Evolutionary conservation across 2,888 invertebrate genomes (phyloP).

Genomic region (Cheiracanthium punctorium): DNA sequence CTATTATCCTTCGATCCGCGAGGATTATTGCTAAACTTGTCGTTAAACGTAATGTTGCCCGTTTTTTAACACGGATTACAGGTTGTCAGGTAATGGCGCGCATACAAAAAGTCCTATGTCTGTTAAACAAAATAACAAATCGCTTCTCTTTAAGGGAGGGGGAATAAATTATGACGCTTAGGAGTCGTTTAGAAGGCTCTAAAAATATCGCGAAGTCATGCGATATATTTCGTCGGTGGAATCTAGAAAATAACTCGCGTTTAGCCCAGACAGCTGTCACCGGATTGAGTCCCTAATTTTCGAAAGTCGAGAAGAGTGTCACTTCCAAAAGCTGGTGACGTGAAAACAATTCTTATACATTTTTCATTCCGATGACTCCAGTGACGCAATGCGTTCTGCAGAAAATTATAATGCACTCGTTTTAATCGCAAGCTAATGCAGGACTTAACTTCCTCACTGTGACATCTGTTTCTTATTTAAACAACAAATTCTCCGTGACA

Average conservation of each 20-base stretch:
- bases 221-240: slow-evolving; percentile 1
- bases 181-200: slow-evolving; percentile 30
- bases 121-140: slow-evolving; percentile 20
- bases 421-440: neutral
- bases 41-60: slow-evolving; percentile 6
- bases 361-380: neutral
- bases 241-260: slow-evolving; percentile 12
- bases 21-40: slow-evolving; percentile 37
- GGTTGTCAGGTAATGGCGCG: slow-evolving; percentile 17
- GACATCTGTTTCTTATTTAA: slow-evolving; percentile 8
- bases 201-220: slow-evolving; percentile 19
- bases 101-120: slow-evolving; percentile 19
- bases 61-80: slow-evolving; percentile 16
- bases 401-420: slow-evolving; percentile 15
- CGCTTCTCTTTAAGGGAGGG: neutral
- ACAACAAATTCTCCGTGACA: neutral
- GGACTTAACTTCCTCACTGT: neutral
- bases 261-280: neutral
- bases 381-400: neutral
- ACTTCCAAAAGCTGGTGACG: neutral
- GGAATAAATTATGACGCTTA: slow-evolving; percentile 24
- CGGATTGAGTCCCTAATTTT: slow-evolving; percentile 2
- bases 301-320: neutral
- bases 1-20: slow-evolving; percentile 28
- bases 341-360: slow-evolving; percentile 6